Conservation (phyloP, 2,888 invertebrate species). For the Apamea monoglypha region DNA sequence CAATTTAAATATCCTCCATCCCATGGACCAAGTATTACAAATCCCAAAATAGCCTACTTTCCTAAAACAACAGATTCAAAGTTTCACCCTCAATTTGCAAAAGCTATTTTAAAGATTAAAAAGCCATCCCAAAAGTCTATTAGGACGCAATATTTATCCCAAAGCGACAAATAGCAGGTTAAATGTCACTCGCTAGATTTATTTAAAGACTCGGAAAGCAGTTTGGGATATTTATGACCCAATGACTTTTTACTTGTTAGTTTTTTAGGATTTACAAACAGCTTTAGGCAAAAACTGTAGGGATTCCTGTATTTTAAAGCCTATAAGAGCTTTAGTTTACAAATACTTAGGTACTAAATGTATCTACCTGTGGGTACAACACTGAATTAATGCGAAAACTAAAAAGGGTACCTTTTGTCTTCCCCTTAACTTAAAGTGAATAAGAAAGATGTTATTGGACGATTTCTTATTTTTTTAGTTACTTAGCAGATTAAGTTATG, state of each 20-base stretch:
- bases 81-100: constrained; percentile 32
- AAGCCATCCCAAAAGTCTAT: constrained; percentile 56
- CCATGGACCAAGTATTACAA: constrained; percentile 12
- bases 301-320: constrained; percentile 7
- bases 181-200: constrained; percentile 56
- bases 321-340: not conserved
- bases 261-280: constrained; percentile 36
- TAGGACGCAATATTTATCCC: constrained; percentile 52
- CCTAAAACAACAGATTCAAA: constrained; percentile 12
- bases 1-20: not conserved
- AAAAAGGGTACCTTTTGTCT: not conserved
- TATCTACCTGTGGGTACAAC: not conserved
- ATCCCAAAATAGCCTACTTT: constrained; percentile 5
- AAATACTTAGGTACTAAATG: not conserved
- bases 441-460: no score
- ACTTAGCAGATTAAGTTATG: no score
- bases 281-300: not conserved
- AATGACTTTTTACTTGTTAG: constrained; percentile 40
- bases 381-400: no score
- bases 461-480: no score
- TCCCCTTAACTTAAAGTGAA: no score
- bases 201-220: constrained; percentile 55
- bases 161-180: constrained; percentile 37
- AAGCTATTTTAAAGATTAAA: constrained; percentile 64
- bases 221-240: constrained; percentile 56